phyloP scores from a whole-genome alignment of 2,888 invertebrate genomes.

The Ectemnius lituratus region DNA sequence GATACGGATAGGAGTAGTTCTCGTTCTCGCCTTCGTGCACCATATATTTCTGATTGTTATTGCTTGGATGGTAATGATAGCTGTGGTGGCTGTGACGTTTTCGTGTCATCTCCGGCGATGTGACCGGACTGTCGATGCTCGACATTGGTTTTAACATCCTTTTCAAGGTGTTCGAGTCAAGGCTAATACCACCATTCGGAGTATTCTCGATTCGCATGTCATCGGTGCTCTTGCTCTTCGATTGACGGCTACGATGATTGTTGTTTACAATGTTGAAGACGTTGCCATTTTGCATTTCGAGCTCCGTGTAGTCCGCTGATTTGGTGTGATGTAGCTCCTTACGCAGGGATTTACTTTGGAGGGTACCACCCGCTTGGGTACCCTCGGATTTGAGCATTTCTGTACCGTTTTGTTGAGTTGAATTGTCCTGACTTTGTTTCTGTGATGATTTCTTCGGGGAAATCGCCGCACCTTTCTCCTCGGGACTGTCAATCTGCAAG shows the following conservation, averaged over 20 bases:
- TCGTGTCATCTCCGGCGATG: conserved; percentile 93
- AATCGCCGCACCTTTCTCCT: conserved; percentile 78
- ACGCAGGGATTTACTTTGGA: conserved; percentile 77
- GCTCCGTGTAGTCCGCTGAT: conserved; percentile 80
- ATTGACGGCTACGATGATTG: conserved; percentile 81
- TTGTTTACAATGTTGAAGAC: conserved; percentile 76
- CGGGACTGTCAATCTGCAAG: conserved; percentile 72
- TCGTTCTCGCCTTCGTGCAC: conserved; percentile 78
- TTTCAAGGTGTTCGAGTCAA: conserved; percentile 93
- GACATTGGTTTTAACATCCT: conserved; percentile 97
- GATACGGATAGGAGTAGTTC: conserved; percentile 72
- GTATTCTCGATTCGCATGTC: conserved; percentile 84
- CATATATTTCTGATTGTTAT: conserved; percentile 79
- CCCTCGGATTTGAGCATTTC: conserved; percentile 87
- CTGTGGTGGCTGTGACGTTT: conserved; percentile 86
- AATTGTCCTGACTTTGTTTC: conserved; percentile 80
- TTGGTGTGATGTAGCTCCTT: conserved; percentile 77
- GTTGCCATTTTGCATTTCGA: conserved; percentile 77
- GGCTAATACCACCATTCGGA: conserved; percentile 77
- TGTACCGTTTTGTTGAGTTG: conserved; percentile 72
- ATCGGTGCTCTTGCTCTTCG: conserved; percentile 94
- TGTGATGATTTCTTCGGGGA: conserved; percentile 76
- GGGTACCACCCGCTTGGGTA: conserved; percentile 89
- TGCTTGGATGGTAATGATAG: conserved; percentile 74
- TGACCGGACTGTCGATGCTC: conserved; percentile 92